Evolutionary conservation across 2,888 invertebrate genomes (phyloP).

Genomic region (Liopterus haemorrhoidalis): DNA sequence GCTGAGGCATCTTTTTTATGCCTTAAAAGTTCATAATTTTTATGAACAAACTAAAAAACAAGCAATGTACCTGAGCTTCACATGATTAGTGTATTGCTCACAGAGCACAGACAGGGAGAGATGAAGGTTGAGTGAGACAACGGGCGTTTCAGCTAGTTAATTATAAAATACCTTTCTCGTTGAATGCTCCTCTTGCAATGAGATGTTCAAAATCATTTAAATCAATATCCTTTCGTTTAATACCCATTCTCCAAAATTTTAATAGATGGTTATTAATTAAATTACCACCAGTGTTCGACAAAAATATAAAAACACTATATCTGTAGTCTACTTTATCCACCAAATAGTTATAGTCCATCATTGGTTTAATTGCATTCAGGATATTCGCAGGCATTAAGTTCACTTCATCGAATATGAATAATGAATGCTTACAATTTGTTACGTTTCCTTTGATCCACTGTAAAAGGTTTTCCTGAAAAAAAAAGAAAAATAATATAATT

Average conservation of each 20-base stretch:
- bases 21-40: too few relatives aligned
- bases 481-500: too few relatives aligned
- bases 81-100: too few relatives aligned
- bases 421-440: conserved; percentile 61
- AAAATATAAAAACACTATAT: conserved; percentile 77
- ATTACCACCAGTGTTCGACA: conserved; percentile 85
- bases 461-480: conserved; percentile 51
- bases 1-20: too few relatives aligned
- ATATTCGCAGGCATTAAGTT: conserved; percentile 83
- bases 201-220: conserved; percentile 68
- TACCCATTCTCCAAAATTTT: conserved; percentile 56
- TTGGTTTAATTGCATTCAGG: conserved; percentile 79
- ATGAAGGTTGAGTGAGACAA: too few relatives aligned
- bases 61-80: too few relatives aligned
- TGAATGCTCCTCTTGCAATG: conserved; percentile 64
- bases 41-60: too few relatives aligned
- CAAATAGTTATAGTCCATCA: conserved; percentile 76
- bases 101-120: too few relatives aligned
- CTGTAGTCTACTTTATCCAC: conserved; percentile 69
- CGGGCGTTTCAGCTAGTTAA: too few relatives aligned
- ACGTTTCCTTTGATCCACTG: conserved; percentile 59
- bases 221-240: conserved; percentile 55
- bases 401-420: conserved; percentile 97
- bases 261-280: conserved; percentile 60
- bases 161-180: conserved; percentile 53